Conservation (phyloP, 2,888 invertebrate genomes). For the Deilephila elpenor region DNA sequence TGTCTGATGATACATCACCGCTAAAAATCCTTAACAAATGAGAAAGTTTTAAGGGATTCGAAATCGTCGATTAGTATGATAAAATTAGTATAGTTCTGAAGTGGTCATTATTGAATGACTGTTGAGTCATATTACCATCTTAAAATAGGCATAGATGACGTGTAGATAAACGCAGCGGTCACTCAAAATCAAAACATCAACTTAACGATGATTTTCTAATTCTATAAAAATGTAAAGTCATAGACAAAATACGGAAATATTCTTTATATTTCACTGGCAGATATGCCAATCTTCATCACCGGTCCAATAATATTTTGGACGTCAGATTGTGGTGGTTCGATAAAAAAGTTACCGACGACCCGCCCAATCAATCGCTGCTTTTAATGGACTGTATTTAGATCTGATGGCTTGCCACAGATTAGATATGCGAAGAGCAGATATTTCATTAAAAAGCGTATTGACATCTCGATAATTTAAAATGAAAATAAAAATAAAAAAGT, state of each 20-base stretch:
- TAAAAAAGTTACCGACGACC: conserved; percentile 61
- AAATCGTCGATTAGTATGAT: no score
- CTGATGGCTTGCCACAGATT: conserved; percentile 66
- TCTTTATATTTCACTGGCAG: conserved; percentile 48
- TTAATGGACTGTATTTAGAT: conserved; percentile 71
- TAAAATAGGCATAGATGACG: neutral
- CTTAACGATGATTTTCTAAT: neutral
- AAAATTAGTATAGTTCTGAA: no score
- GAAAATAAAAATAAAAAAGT: neutral
- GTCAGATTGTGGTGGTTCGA: conserved; percentile 56
- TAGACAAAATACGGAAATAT: conserved; percentile 18
- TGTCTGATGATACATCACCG: no score
- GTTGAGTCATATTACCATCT: neutral
- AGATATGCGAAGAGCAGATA: conserved; percentile 40
- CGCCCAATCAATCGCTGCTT: conserved; percentile 70
- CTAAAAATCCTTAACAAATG: no score
- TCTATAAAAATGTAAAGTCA: conserved; percentile 23
- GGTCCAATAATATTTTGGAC: conserved; percentile 61
- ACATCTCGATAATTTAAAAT: neutral
- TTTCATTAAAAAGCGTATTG: neutral
- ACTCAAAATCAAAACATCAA: neutral
- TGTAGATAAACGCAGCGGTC: neutral
- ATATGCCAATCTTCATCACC: conserved; percentile 65
- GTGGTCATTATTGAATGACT: no score
- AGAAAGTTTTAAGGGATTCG: no score